Base-by-base conservation (phyloP, 1,140 invertebrate genomes). In the Formica exsecta region DNA sequence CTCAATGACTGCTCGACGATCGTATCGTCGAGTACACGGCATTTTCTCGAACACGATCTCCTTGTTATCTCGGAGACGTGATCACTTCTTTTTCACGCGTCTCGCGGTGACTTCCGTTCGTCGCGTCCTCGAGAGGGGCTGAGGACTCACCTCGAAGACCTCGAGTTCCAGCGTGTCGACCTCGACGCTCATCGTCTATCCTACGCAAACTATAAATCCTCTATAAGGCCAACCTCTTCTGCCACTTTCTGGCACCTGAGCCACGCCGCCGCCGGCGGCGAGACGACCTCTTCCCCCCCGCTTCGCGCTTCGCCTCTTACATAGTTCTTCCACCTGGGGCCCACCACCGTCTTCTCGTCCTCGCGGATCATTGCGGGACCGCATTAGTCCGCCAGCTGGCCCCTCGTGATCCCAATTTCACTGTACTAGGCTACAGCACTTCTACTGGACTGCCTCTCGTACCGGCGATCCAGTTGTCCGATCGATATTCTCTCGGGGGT, bases 91-190 rank as follows among this genome's bases (percentile, higher is more conserved):
- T 74, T 62, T 57, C 16, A 73, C 32, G 29, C 13, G 19, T 38
- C 38, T 62, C 62, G 70, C 54, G 61, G 48, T 29, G 86, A 90
- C 76, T 90, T 81, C 88, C 86, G 89, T 90, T 89, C 88, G 77
- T 90, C 70, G 71, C 38, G 61, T 90, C 66, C 81, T 88, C 89
- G 77, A 91, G 87, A 87, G 71, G 68, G 75, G 65, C 57, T 74
- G 86, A 86, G 80, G 87, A 92, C 93, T 93, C 90, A 95, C 94
- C 95, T 95, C 95, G 94, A 95, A 95, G 85, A 95, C 94, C 89
- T 95, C 94, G 93, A 95, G 94, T 93, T 95, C 95, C 91, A 95
- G 92, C 90, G 92, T 94, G 91, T 95, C 95, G 86, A 91, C 88
- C 90, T 92, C 90, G 92, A 90, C 91, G 92, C 91, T 93, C 93